Percentiles rank a stretch among this genome's conserved stretches.
These are phyloP conservation scores for Spinibarbus caldwelli DNA, from an alignment of 2,797 vertebrate species.

Conservation along the genomic window DNA sequence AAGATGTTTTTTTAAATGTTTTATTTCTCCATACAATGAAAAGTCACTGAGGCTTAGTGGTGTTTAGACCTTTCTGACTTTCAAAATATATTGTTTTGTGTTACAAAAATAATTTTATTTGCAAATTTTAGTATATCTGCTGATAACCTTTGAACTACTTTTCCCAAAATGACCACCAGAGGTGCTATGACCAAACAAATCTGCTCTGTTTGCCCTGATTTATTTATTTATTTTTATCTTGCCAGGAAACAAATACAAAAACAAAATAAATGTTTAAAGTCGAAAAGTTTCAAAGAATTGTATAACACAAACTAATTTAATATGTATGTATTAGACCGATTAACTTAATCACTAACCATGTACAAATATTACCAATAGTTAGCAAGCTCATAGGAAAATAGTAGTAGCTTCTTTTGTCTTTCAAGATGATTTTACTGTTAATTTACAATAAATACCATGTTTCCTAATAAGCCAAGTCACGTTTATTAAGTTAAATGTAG, in stretches of 20 bases:
- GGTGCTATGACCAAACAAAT: conserved; percentile 6
- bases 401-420: neutral
- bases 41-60: too few species aligned
- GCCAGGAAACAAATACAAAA: neutral
- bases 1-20: too few species aligned
- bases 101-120: neutral
- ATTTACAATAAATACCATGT: neutral
- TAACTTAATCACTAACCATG: too few species aligned
- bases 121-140: neutral
- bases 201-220: too few species aligned
- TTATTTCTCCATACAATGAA: neutral
- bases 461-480: neutral
- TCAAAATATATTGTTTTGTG: neutral
- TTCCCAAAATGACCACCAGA: neutral
- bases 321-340: too few species aligned
- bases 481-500: neutral
- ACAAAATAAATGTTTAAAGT: neutral
- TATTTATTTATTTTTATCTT: neutral
- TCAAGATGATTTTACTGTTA: neutral
- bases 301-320: neutral
- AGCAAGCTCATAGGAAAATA: too few species aligned
- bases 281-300: neutral
- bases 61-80: neutral
- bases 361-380: too few species aligned
- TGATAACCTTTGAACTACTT: neutral